Conservation (phyloP, 2,797 vertebrate species). For the Bradypodion ventrale region DNA sequence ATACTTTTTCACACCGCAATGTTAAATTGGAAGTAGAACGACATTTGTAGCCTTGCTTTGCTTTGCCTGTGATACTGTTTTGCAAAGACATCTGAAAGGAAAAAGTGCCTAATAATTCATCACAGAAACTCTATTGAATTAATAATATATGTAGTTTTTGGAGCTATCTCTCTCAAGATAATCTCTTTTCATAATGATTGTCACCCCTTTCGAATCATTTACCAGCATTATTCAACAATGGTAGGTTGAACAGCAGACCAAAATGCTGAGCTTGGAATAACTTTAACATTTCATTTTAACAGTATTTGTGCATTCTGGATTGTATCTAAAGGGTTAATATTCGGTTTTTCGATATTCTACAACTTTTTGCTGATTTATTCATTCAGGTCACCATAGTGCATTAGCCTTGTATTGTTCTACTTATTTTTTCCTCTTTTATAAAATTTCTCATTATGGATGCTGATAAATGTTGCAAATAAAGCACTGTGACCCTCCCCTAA, state of each 20-base stretch:
- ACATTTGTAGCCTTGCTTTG: not conserved
- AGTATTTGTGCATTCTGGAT: constrained; percentile 16
- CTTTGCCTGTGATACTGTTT: not conserved
- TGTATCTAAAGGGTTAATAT: constrained; percentile 27
- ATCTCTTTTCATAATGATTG: constrained; percentile 45
- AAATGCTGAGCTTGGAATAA: constrained; percentile 52
- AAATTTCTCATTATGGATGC: not conserved
- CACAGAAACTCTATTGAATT: constrained; percentile 45
- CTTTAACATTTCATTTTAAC: constrained; percentile 37
- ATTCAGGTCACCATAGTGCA: not conserved
- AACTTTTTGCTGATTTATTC: not conserved
- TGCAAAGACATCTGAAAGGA: constrained; percentile 37
- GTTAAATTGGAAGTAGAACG: constrained; percentile 13
- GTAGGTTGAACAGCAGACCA: constrained; percentile 44
- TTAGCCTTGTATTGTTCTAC: not conserved
- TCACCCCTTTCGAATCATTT: constrained; percentile 49
- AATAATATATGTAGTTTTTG: constrained; percentile 32
- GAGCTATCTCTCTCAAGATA: constrained; percentile 34
- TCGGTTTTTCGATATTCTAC: not conserved
- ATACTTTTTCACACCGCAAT: not conserved
- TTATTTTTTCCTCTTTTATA: not conserved
- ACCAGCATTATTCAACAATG: constrained; percentile 48
- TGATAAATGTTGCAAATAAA: not conserved
- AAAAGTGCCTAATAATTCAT: constrained; percentile 37
- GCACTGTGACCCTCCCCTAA: not conserved